phyloP scores from a whole-genome alignment of 2,797 vertebrate species.

The Sandelia bainsii region DNA sequence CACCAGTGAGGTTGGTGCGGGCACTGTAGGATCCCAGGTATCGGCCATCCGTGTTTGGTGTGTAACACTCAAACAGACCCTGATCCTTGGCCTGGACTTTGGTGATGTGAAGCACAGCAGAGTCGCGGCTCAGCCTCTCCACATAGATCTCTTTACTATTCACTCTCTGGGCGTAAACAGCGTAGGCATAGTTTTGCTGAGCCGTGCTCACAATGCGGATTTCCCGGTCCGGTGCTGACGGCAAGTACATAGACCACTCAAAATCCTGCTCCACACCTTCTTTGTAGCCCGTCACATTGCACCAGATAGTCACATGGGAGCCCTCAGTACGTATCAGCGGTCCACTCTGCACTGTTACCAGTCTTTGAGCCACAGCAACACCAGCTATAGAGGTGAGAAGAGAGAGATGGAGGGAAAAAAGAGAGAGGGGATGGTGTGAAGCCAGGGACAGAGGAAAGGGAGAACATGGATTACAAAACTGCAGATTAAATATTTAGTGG shows the following conservation, averaged over 20 bases:
- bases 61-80: slow-evolving; percentile 93
- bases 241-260: slow-evolving; percentile 92
- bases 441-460: slow-evolving; percentile 34
- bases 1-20: slow-evolving; percentile 88
- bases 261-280: slow-evolving; percentile 89
- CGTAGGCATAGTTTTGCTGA: slow-evolving; percentile 88
- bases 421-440: slow-evolving; percentile 7
- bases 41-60: slow-evolving; percentile 87
- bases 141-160: slow-evolving; percentile 87
- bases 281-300: slow-evolving; percentile 88
- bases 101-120: slow-evolving; percentile 89
- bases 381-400: slow-evolving; percentile 68
- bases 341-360: slow-evolving; percentile 88
- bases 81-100: slow-evolving; percentile 88
- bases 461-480: slow-evolving; percentile 71
- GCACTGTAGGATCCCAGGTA: slow-evolving; percentile 91
- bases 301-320: slow-evolving; percentile 89
- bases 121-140: slow-evolving; percentile 87
- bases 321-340: slow-evolving; percentile 88
- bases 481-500: slow-evolving; percentile 70
- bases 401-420: slow-evolving; percentile 1
- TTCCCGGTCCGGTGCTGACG: slow-evolving; percentile 80
- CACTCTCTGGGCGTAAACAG: slow-evolving; percentile 85
- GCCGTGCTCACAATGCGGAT: slow-evolving; percentile 92
- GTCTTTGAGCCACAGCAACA: slow-evolving; percentile 82